phyloP scores from a whole-genome alignment of 2,113 vertebrate species.

The Apus apus region DNA sequence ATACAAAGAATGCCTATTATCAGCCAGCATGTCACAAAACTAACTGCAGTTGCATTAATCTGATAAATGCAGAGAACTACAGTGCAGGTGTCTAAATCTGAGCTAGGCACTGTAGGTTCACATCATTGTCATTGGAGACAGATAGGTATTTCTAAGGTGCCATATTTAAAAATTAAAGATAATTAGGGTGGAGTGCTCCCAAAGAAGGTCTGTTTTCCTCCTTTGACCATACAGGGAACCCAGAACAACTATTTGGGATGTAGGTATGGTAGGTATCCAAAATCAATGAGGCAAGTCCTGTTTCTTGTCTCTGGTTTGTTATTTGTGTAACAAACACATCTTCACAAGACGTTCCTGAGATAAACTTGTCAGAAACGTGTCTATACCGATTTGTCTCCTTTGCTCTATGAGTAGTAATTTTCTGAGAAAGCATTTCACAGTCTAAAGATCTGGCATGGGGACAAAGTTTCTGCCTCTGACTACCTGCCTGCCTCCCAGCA shows the following conservation, averaged over 20 bases:
- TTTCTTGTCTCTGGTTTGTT: not conserved
- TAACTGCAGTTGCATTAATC: not conserved
- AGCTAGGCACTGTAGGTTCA: not conserved
- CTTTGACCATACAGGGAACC: not conserved
- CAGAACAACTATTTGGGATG: not conserved
- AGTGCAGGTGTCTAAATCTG: not conserved
- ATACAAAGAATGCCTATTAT: not conserved
- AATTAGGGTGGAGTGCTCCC: not conserved
- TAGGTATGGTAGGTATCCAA: not conserved
- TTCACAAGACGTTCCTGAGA: not conserved
- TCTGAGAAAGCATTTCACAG: not conserved
- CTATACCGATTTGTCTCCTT: not conserved
- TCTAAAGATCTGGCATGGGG: not conserved
- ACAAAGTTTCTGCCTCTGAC: not conserved
- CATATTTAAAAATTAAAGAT: not conserved
- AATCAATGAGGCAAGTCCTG: not conserved
- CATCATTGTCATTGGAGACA: not conserved
- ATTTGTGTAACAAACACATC: not conserved
- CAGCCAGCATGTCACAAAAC: not conserved
- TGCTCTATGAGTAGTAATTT: not conserved
- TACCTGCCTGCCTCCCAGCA: not conserved
- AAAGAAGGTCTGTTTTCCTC: not conserved
- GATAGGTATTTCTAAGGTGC: not conserved
- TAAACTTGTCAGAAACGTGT: not conserved
- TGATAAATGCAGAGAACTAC: not conserved